Percentiles rank a stretch among this genome's conserved stretches.
Conservation (phyloP, 2,797 vertebrate genomes). For the Sphenodon punctatus region DNA sequence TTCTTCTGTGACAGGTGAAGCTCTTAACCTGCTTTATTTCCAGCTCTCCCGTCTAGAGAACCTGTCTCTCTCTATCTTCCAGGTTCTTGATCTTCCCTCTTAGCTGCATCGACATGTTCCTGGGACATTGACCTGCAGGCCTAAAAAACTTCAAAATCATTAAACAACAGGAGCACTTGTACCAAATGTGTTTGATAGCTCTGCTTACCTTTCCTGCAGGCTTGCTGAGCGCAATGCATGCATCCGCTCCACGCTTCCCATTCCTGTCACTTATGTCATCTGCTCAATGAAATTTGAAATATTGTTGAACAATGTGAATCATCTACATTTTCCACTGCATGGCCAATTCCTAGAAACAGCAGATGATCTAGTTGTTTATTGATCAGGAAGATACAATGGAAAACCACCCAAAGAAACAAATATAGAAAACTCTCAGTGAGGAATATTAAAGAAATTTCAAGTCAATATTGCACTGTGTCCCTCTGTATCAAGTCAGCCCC, state of each 20-base stretch:
- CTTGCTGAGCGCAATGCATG: neutral
- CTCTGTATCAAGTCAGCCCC: neutral
- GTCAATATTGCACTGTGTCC: neutral
- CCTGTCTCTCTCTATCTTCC: neutral
- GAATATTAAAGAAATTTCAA: conserved; percentile 32
- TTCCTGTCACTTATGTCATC: neutral
- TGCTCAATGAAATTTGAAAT: neutral
- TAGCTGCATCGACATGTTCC: neutral
- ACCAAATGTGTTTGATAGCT: neutral
- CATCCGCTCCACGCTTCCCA: neutral
- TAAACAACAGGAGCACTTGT: neutral
- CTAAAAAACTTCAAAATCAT: neutral
- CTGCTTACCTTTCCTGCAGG: neutral
- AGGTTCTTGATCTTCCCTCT: neutral
- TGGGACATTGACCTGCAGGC: neutral
- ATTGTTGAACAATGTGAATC: neutral
- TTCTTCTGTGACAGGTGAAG: conserved; percentile 23
- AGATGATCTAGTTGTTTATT: neutral
- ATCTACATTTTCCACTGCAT: neutral
- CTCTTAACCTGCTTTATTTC: conserved; percentile 43
- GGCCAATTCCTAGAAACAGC: neutral
- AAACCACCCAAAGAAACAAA: conserved; percentile 6
- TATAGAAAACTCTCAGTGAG: conserved; percentile 13
- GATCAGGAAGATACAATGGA: conserved; percentile 7
- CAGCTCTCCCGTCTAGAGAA: conserved; percentile 14